Evolutionary conservation across 2,888 invertebrate species (phyloP).

Genomic region (Sesia bembeciformis): DNA sequence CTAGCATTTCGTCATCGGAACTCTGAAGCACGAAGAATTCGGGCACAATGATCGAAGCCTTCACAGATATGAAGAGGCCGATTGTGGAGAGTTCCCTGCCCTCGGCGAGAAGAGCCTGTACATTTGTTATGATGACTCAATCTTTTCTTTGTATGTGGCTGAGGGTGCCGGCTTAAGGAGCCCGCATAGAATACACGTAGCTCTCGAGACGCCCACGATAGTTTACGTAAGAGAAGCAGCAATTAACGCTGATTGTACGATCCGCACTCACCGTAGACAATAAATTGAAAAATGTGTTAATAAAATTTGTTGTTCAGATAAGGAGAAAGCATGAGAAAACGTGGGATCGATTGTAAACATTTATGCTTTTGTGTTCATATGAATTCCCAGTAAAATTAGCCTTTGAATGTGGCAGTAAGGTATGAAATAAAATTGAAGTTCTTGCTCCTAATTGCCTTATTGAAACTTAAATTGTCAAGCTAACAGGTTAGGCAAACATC

Average conservation of each 20-base stretch:
- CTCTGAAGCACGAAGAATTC: slow-evolving; percentile 54
- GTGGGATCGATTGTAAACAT: slow-evolving; percentile 43
- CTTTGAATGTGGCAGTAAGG: slow-evolving; percentile 32
- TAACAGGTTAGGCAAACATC: slow-evolving; percentile 8
- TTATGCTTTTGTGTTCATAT: slow-evolving; percentile 24
- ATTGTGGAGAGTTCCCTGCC: slow-evolving; percentile 58
- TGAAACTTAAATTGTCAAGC: slow-evolving; percentile 11
- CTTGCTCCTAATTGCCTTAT: slow-evolving; percentile 20
- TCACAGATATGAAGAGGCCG: slow-evolving; percentile 64
- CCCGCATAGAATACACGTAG: slow-evolving; percentile 24
- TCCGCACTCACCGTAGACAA: slow-evolving; percentile 28
- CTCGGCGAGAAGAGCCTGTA: slow-evolving; percentile 42
- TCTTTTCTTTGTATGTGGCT: slow-evolving; percentile 57
- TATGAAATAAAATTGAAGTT: slow-evolving; percentile 36
- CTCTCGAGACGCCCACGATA: slow-evolving; percentile 37
- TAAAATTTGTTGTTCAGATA: slow-evolving; percentile 59
- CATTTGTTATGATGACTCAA: slow-evolving; percentile 74
- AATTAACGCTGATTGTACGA: slow-evolving; percentile 62
- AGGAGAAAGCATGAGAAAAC: slow-evolving; percentile 54
- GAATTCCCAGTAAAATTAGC: slow-evolving; percentile 32
- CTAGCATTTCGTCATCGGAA: slow-evolving; percentile 54
- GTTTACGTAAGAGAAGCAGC: slow-evolving; percentile 58
- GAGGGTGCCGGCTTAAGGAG: slow-evolving; percentile 35
- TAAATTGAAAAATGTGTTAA: slow-evolving; percentile 66
- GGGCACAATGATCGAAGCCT: slow-evolving; percentile 62